Base-by-base conservation (phyloP, 2,888 invertebrate genomes). In the Agriotes lineatus region DNA sequence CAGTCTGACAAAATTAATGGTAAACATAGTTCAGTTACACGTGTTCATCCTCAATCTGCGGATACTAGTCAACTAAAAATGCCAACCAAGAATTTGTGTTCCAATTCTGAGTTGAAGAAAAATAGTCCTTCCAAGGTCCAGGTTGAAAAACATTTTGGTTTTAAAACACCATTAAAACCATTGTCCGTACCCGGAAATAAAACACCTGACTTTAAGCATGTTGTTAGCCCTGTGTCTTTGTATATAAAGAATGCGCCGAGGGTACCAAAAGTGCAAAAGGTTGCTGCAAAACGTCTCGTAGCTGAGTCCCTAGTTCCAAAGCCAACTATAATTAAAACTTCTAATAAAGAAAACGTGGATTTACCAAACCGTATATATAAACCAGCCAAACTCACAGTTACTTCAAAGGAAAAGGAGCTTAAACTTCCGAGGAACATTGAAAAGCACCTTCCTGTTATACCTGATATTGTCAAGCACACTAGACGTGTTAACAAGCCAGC, bases 211-310 rank as follows among this genome's bases (percentile, higher is more conserved):
- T 72, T 50, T 44, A 48, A 65, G 42, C 58, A 61, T 37, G 30
- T 70, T 22, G 48, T 30, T 16, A 72, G 70, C 57, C 70, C 70
- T 14, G 52, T 72, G 9, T 62, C 61, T n/a, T 44, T 71, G 4
- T 74, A 74, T 42, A 74, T 74, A 3, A 74, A 72, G 22, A 73
- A 72, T 50, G 64, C 68, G 30, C 73, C 74, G 1, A 35, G 18
- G 18, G 45, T 44, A 18, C 54, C 35, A 12, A 35, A 60, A 22
- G 44, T 54, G 57, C 67, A 71, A 58, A 69, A 65, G 39, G 48
- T 72, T 2, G 18, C 54, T 3, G 5, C 39, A 16, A 69, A 56
- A 52, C 44, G 9, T 2, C 4, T 39, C 0, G 12, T 0, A 44
- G n/a, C n/a, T n/a, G 16, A 12, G 19, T 6, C 35, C 12, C 14